Evolutionary conservation across 2,797 vertebrate species (phyloP).

Genomic region (Zenarchopterus dispar): DNA sequence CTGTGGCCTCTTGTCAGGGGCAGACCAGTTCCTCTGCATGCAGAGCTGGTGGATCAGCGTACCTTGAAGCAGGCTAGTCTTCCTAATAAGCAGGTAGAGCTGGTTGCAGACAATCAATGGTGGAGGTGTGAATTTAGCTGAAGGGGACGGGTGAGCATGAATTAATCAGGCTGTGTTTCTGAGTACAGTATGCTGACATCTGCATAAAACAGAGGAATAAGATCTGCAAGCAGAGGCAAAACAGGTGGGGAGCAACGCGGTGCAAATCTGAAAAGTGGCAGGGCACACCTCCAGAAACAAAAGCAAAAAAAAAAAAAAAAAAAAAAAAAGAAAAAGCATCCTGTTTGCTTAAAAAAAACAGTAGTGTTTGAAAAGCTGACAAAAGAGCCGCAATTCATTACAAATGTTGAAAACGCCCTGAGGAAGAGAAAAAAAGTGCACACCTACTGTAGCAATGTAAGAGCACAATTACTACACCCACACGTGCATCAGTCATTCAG

Average conservation of each 20-base stretch:
- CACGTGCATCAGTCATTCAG: conserved; percentile 20
- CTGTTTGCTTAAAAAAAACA: conserved; percentile 18
- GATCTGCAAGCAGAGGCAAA: conserved; percentile 26
- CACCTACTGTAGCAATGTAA: conserved; percentile 42
- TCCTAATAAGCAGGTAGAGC: conserved; percentile 69
- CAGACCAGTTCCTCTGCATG: conserved; percentile 69
- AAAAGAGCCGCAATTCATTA: conserved; percentile 38
- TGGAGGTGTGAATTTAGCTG: conserved; percentile 20
- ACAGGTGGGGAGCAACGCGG: conserved; percentile 14
- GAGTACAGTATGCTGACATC: conserved; percentile 38
- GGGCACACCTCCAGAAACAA: conserved; percentile 14
- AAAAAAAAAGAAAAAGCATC: conserved; percentile 29
- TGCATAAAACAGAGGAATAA: conserved; percentile 66
- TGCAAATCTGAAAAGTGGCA: conserved; percentile 16
- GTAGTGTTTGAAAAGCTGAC: conserved; percentile 33
- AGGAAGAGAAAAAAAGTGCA: conserved; percentile 41
- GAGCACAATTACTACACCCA: conserved; percentile 33
- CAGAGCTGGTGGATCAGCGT: conserved; percentile 28
- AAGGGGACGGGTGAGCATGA: conserved; percentile 41
- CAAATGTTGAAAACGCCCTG: conserved; percentile 36
- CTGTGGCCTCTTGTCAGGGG: conserved; percentile 73
- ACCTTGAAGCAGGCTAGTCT: conserved; percentile 24
- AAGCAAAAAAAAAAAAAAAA: conserved; percentile 7
- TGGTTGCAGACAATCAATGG: conserved; percentile 48
- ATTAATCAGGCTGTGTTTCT: conserved; percentile 57